These are phyloP conservation scores for Australoheros facetus DNA, from an alignment of 2,797 vertebrate species.

Conservation along the genomic window DNA sequence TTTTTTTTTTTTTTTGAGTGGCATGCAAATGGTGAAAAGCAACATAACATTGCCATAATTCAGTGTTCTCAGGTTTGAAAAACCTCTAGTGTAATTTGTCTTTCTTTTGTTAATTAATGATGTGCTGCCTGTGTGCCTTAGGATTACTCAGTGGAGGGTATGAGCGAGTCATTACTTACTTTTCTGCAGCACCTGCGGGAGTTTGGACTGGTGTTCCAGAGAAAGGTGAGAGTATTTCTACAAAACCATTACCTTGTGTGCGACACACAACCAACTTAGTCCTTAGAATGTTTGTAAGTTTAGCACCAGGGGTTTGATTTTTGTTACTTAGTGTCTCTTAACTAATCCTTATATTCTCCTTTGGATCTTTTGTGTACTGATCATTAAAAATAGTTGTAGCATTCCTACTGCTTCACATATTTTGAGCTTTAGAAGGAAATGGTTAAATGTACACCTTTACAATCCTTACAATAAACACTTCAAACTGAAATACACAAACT, in stretches of 20 bases:
- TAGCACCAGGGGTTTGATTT: neutral
- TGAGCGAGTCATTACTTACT: constrained; percentile 91
- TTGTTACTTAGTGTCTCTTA: neutral
- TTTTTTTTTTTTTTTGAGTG: neutral
- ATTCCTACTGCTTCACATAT: neutral
- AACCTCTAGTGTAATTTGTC: neutral
- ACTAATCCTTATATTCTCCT: neutral
- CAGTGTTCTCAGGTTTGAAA: neutral
- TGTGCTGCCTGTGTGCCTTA: constrained; percentile 53
- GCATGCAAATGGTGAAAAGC: neutral
- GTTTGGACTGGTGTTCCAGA: constrained; percentile 93
- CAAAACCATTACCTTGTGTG: neutral
- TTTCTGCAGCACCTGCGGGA: constrained; percentile 93
- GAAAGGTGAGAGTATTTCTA: constrained; percentile 80
- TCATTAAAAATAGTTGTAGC: neutral
- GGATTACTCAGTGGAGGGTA: constrained; percentile 96
- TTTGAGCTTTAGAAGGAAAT: neutral
- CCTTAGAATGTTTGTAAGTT: fast-evolving
- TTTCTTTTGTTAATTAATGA: neutral
- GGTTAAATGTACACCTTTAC: neutral
- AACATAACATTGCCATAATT: neutral
- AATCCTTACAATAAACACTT: neutral
- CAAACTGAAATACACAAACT: neutral
- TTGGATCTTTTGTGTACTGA: neutral
- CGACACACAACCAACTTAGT: fast-evolving